Evolutionary conservation across 2,113 vertebrate genomes (phyloP), one percentile per base, ranked within the genome.

Genomic region (Scomber scombrus): DNA sequence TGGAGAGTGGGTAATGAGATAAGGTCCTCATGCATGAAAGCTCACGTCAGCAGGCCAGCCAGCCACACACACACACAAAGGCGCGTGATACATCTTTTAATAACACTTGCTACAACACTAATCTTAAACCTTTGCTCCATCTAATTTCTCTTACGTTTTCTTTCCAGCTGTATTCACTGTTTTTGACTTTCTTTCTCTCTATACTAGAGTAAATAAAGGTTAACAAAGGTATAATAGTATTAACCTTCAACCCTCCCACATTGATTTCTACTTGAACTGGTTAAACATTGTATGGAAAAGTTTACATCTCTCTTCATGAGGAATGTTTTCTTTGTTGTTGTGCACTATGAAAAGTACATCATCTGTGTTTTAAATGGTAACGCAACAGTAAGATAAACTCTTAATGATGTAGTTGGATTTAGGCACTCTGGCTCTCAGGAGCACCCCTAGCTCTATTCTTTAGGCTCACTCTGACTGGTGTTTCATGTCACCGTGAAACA

Each of bases 11-110:
- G 61, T 92, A 91, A 91, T 92, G 89, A 94, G 89, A 91, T 91
- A 88, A 89, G 71, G 92, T 87, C 78, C 85, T 91, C 87, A 88
- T 91, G 90, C 92, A 86, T 93, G 89, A 89, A 88, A 69, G 71
- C 78, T 69, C 86, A 88, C 50, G 16, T 91, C 89, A 90, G 90
- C 80, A 78, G 64, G 68, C 71, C 66, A 72, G 62, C 18, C 66
- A 71, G 23, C 23, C 63, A 63, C 68, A 65, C 29, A 18, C 23
- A 18, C 49, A 50, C 47, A 47, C 67, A 77, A 14, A 65, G 34
- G 56, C 61, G 64, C 56, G 50, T n/a, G n/a, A 45, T 40, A 71
- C 63, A 75, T 64, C 11, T 75, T 26, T 43, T 21, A 34, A 80
- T 31, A 54, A 60, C 46, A 45, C 57, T 58, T 47, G 11, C 51